phyloP scores from a whole-genome alignment of 2,888 invertebrate species.

The Tipula vernalis region DNA sequence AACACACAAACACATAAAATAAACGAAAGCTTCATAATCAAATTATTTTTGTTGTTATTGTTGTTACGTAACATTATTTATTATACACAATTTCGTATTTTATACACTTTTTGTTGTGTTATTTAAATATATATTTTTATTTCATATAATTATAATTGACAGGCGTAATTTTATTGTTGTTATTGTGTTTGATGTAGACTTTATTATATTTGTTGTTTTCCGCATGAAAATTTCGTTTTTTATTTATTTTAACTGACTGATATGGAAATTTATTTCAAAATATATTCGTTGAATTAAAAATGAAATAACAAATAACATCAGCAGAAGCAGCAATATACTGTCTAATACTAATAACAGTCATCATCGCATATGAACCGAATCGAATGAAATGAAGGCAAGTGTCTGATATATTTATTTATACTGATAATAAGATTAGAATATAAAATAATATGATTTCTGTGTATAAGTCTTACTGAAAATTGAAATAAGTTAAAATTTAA shows the following conservation, averaged over 20 bases:
- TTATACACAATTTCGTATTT: not conserved
- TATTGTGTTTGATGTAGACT: not conserved
- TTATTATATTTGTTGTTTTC: not conserved
- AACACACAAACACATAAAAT: not conserved
- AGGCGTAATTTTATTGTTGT: not conserved
- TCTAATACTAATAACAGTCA: not conserved
- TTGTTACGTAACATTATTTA: not conserved
- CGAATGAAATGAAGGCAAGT: not conserved
- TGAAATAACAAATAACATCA: not conserved
- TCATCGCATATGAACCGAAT: not conserved
- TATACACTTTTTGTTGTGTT: not conserved
- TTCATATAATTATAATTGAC: conserved; percentile 4
- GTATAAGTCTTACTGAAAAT: not conserved
- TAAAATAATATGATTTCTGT: not conserved
- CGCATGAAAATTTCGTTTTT: not conserved
- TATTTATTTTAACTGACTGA: not conserved
- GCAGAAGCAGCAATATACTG: no score
- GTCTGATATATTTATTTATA: not conserved
- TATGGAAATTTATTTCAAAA: not conserved
- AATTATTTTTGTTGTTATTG: not conserved
- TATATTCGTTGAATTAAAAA: not conserved
- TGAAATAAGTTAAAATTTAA: not conserved
- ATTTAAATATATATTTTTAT: not conserved
- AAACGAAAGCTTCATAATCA: not conserved
- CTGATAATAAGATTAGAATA: not conserved